Conservation (phyloP, 2,888 invertebrate genomes). For the Lissocephala sabroskyi region DNA sequence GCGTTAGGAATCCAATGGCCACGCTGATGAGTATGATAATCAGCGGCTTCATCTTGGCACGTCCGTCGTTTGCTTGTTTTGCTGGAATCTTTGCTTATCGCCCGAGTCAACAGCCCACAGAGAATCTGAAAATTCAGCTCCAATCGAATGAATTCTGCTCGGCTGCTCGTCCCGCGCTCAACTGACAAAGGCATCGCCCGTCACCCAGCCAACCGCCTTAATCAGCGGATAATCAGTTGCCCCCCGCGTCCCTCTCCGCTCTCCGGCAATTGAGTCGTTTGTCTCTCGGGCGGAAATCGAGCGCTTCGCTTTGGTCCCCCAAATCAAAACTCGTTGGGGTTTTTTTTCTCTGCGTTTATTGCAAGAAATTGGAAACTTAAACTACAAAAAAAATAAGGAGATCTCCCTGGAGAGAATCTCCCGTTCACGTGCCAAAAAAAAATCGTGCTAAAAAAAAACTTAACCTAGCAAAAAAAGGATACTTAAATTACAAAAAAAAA, state of each 20-base stretch:
- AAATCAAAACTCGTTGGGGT: no score
- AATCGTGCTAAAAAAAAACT: conserved; percentile 40
- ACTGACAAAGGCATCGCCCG: no score
- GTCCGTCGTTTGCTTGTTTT: conserved; percentile 9
- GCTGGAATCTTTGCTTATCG: conserved; percentile 37
- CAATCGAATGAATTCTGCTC: no score
- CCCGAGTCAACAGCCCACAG: conserved; percentile 9
- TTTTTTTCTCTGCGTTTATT: background rate
- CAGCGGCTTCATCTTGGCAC: conserved; percentile 38
- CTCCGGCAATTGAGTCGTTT: no score
- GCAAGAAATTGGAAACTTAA: background rate
- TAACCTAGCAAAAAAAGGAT: conserved; percentile 13
- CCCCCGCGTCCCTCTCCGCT: no score
- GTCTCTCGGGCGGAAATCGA: no score
- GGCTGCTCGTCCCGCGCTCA: no score
- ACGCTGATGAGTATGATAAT: conserved; percentile 25
- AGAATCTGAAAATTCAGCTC: no score
- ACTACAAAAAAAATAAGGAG: no score
- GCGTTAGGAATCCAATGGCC: conserved; percentile 20
- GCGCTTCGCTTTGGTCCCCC: no score
- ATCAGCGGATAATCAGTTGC: no score
- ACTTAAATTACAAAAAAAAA: conserved; percentile 3
- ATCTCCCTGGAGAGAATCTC: conserved; percentile 16
- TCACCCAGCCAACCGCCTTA: no score
- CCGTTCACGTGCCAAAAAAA: conserved; percentile 44